Conservation (phyloP, 2,888 invertebrate genomes). For the Frankliniella fusca region DNA sequence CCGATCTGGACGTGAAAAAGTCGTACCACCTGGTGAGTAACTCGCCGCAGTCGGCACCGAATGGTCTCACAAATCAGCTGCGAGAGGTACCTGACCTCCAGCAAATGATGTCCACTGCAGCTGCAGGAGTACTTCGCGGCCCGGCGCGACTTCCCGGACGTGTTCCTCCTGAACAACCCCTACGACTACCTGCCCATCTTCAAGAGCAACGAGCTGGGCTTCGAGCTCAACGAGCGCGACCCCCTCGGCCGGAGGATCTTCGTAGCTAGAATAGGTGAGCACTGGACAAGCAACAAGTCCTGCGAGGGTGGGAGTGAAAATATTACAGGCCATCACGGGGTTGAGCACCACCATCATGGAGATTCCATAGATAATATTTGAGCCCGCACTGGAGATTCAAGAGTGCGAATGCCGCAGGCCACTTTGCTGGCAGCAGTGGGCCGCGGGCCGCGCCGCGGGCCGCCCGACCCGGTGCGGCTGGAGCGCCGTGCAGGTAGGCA, state of each 20-base stretch:
- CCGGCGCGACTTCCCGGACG: slow-evolving; percentile 37
- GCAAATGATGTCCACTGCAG: slow-evolving; percentile 33
- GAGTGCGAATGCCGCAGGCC: too few relatives aligned
- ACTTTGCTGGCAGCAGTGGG: too few relatives aligned
- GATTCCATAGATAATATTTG: too few relatives aligned
- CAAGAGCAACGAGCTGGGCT: slow-evolving; percentile 37
- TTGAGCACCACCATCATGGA: too few relatives aligned
- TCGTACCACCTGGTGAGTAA: slow-evolving; percentile 36
- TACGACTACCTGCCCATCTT: slow-evolving; percentile 32
- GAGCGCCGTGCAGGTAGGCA: background rate
- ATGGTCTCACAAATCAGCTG: too few relatives aligned
- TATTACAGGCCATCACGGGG: too few relatives aligned
- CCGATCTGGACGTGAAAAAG: slow-evolving; percentile 35
- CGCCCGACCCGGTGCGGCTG: background rate
- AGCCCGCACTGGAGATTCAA: too few relatives aligned
- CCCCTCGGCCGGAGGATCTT: slow-evolving; percentile 38
- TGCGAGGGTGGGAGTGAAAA: too few relatives aligned
- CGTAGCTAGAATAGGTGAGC: slow-evolving; percentile 40
- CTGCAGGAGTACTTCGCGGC: slow-evolving; percentile 38
- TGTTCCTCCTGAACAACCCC: slow-evolving; percentile 36
- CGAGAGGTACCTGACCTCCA: background rate
- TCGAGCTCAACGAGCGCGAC: slow-evolving; percentile 38
- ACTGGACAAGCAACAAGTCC: too few relatives aligned
- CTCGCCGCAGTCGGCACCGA: background rate
- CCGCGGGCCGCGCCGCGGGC: too few relatives aligned